Conservation (phyloP, 2,888 invertebrate genomes). For the Lycocerus yunnanus region DNA sequence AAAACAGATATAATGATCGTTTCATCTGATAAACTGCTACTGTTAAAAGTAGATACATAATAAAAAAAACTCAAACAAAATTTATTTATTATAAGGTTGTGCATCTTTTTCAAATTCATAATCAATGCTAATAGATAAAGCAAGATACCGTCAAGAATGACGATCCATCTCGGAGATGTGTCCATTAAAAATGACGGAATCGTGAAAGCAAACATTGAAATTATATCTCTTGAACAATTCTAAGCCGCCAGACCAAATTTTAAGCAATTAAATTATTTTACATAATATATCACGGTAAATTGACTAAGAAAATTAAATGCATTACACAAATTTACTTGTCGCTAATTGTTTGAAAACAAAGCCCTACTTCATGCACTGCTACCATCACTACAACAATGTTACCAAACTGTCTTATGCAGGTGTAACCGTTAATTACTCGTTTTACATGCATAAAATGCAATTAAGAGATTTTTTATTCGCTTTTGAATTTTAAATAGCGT, state of each 20-base stretch:
- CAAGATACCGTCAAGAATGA: too few relatives aligned
- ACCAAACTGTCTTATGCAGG: conserved; percentile 18
- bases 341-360: conserved; percentile 18
- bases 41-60: too few relatives aligned
- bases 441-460: neutral
- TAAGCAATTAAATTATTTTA: neutral
- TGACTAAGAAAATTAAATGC: neutral
- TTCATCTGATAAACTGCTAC: too few relatives aligned
- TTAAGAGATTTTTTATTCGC: neutral
- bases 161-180: too few relatives aligned
- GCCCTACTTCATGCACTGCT: conserved; percentile 13
- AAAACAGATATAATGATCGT: too few relatives aligned
- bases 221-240: neutral
- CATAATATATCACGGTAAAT: neutral
- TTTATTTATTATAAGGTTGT: too few relatives aligned
- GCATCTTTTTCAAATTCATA: too few relatives aligned
- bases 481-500: neutral
- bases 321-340: neutral
- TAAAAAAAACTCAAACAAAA: too few relatives aligned
- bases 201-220: too few relatives aligned
- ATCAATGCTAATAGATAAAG: too few relatives aligned
- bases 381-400: conserved; percentile 6
- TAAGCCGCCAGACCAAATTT: neutral
- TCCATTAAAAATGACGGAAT: too few relatives aligned
- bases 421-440: conserved; percentile 12